Evolutionary conservation across 2,888 invertebrate species (phyloP).

Genomic region (Dermolepida albohirtum): DNA sequence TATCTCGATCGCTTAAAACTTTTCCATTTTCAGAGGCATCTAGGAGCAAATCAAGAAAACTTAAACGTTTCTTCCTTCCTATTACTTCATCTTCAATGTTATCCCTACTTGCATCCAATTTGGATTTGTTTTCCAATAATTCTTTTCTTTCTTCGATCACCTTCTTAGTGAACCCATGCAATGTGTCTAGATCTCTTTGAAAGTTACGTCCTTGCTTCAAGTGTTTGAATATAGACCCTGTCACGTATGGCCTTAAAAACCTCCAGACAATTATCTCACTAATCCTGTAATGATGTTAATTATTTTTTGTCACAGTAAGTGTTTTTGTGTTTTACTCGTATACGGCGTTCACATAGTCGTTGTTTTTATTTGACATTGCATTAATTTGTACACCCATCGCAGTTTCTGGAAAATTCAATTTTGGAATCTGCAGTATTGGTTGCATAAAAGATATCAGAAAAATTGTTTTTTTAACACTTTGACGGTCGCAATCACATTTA

Average conservation of each 20-base stretch:
- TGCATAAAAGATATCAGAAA: too few relatives aligned
- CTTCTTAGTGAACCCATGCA: slow-evolving; percentile 35
- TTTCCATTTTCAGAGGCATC: slow-evolving; percentile 45
- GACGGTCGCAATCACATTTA: too few relatives aligned
- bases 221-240: slow-evolving; percentile 9
- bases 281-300: slow-evolving; percentile 17
- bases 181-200: slow-evolving; percentile 8
- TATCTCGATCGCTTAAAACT: slow-evolving; percentile 51
- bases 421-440: too few relatives aligned
- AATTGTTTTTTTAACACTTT: too few relatives aligned
- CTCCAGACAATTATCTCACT: slow-evolving; percentile 1
- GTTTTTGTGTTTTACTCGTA: slow-evolving; percentile 53
- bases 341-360: slow-evolving; percentile 65
- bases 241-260: slow-evolving; percentile 15
- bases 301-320: not conserved
- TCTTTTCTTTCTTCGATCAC: slow-evolving; percentile 32
- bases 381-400: slow-evolving; percentile 69
- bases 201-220: slow-evolving; percentile 15
- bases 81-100: not conserved
- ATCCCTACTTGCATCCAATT: not conserved
- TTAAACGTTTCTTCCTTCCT: slow-evolving; percentile 48
- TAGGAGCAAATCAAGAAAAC: slow-evolving; percentile 55
- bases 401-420: slow-evolving; percentile 63
- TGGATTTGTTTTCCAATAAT: not conserved
- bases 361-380: slow-evolving; percentile 59